A percentile compares a stretch with the other conserved stretches of the same genome.
Evolutionary conservation across 2,797 vertebrate genomes (phyloP).

Genomic region (Alectoris magna): DNA sequence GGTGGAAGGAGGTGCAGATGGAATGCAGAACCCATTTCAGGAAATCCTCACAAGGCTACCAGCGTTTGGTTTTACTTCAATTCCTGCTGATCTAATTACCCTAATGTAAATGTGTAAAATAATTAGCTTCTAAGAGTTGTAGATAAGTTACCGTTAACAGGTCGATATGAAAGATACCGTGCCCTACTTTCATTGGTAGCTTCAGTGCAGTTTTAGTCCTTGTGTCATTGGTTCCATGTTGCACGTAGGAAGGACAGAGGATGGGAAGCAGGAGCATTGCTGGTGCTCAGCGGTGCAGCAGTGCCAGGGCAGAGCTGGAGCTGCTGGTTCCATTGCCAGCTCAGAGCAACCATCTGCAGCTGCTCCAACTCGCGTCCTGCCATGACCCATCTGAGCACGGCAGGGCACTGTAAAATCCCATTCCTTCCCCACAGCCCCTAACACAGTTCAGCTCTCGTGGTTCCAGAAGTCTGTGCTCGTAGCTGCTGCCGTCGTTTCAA

Average conservation of each 20-base stretch:
- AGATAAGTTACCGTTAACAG: background rate
- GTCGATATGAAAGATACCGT: background rate
- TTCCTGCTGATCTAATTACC: slow-evolving; percentile 71
- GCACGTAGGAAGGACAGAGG: background rate
- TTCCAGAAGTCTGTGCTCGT: background rate
- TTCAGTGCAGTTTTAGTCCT: background rate
- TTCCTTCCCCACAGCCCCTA: background rate
- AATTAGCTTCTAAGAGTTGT: slow-evolving; percentile 45
- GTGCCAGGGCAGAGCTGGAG: background rate
- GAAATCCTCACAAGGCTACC: slow-evolving; percentile 15
- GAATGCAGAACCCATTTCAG: background rate
- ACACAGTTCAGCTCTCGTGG: fast-evolving
- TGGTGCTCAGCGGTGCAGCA: background rate
- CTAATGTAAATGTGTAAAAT: slow-evolving; percentile 49
- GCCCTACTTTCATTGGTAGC: slow-evolving; percentile 18
- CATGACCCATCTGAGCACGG: background rate
- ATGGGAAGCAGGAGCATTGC: background rate
- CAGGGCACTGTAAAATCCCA: fast-evolving
- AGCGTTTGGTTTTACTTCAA: background rate
- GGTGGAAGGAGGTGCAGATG: background rate
- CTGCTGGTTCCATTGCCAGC: background rate
- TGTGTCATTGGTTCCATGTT: background rate
- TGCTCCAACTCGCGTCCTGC: background rate
- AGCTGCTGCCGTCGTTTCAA: background rate
- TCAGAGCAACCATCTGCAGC: fast-evolving